Conservation (phyloP, 2,113 vertebrate genomes). For the Geococcyx californianus region DNA sequence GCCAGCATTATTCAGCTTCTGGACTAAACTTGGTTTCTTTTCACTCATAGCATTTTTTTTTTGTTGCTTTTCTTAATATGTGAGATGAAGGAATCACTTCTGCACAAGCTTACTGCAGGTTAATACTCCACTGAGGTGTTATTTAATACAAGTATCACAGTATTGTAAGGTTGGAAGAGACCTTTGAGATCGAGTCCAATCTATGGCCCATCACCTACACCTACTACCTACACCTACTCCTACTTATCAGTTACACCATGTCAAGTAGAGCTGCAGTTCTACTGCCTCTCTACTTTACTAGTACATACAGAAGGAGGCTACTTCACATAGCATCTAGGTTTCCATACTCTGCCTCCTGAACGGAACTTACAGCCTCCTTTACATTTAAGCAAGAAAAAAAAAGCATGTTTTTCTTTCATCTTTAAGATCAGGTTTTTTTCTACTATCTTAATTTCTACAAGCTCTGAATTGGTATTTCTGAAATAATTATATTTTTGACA, state of each 20-base stretch:
- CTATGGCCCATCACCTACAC: too few relatives aligned
- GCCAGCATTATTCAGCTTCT: not conserved
- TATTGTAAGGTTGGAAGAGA: too few relatives aligned
- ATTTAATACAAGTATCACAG: not conserved
- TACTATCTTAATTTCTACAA: not conserved
- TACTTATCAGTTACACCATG: too few relatives aligned
- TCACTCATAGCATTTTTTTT: not conserved
- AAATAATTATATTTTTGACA: not conserved
- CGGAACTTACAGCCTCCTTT: not conserved
- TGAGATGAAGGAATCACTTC: not conserved
- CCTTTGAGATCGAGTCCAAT: too few relatives aligned
- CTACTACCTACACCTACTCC: too few relatives aligned
- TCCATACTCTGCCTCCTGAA: not conserved
- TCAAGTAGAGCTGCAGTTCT: not conserved
- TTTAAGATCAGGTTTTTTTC: not conserved
- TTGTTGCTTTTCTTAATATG: not conserved
- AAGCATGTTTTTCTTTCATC: not conserved
- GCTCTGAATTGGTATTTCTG: not conserved
- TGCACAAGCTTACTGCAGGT: not conserved
- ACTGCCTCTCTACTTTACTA: not conserved
- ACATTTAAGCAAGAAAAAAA: not conserved
- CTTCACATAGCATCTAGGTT: not conserved
- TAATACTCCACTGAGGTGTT: not conserved
- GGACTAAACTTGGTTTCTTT: not conserved
- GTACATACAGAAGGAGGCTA: not conserved